Conservation (phyloP, 2,113 vertebrate genomes). For the Nibea albiflora region DNA sequence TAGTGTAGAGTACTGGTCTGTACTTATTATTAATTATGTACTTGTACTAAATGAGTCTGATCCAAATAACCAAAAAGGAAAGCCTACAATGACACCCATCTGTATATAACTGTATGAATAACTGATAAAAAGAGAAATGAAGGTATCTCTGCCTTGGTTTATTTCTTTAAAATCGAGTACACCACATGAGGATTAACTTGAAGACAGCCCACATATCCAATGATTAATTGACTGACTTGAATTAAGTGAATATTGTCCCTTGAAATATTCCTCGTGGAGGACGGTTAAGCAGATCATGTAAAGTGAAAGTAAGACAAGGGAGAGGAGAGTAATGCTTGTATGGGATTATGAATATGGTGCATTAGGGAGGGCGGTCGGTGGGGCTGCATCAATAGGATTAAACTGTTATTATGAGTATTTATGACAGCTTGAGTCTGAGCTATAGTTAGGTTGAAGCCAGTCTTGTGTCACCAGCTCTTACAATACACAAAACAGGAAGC, state of each 20-base stretch:
- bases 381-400: slow-evolving; percentile 71
- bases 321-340: slow-evolving; percentile 11
- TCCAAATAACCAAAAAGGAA: not conserved
- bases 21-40: too few relatives aligned
- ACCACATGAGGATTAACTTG: not conserved
- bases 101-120: not conserved
- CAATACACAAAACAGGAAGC: not conserved
- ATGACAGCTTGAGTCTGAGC: slow-evolving; percentile 63
- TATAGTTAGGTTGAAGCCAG: slow-evolving; percentile 21
- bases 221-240: not conserved
- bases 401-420: slow-evolving; percentile 64
- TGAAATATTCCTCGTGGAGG: not conserved
- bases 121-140: not conserved
- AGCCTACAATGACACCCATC: not conserved
- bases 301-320: slow-evolving; percentile 40
- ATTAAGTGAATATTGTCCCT: not conserved
- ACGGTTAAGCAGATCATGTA: not conserved
- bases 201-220: not conserved
- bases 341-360: slow-evolving; percentile 49
- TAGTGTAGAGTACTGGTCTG: too few relatives aligned
- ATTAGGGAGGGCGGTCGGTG: slow-evolving; percentile 22
- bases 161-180: not conserved
- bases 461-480: slow-evolving; percentile 13
- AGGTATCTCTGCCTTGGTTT: not conserved
- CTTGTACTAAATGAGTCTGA: not conserved